Base-by-base conservation (phyloP, 2,888 invertebrate species). In the Brachypterus glaber region DNA sequence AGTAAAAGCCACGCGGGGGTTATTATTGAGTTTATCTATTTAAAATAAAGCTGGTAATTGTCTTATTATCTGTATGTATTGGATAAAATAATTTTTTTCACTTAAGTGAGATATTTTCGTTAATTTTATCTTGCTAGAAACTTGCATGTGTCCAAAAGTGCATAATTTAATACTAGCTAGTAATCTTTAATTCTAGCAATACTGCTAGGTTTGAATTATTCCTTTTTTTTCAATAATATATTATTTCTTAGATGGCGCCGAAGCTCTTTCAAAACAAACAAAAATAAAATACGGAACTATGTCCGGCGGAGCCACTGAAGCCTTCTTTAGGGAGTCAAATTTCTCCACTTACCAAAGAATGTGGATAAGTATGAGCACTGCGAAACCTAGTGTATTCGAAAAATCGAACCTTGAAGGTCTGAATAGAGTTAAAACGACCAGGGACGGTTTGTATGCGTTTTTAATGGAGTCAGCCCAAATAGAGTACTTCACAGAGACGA, bases 381-480 rank as follows among this genome's bases (percentile, higher is more conserved):
- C 85, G 2, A 73, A 58, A 35, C 90, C 91, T 0, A 76, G 80
- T 0, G 90, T 93, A 1, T 92, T 91, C 62, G 79, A 82, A 5
- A 76, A 74, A 40, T 79, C 73, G 52, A 95, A 92, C 58, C 76
- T 77, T 13, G 87, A 89, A 54, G 97, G 95, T 0, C 80, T 91
- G 0, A 82, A 87, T 5, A 72, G 89, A 45, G 95, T 95, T 0
- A 55, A 75, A 35, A 82, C 79, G 59, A 79, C 77, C 11, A 85
- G 84, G 62, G 76, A 83, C 40, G 74, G 81, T 40, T 71, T 72
- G 31, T 98, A 92, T 62, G 97, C 97, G 1, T 97, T 86, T 63
- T 72, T 98, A 33, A 95, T 96, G 90, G 97, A 98, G 68, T 93
- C 92, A 2, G 85, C 92, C 0, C 84, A 86, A 3, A 82, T 97